Evolutionary conservation across 2,113 vertebrate species (phyloP).

Genomic region (Globicephala melas): DNA sequence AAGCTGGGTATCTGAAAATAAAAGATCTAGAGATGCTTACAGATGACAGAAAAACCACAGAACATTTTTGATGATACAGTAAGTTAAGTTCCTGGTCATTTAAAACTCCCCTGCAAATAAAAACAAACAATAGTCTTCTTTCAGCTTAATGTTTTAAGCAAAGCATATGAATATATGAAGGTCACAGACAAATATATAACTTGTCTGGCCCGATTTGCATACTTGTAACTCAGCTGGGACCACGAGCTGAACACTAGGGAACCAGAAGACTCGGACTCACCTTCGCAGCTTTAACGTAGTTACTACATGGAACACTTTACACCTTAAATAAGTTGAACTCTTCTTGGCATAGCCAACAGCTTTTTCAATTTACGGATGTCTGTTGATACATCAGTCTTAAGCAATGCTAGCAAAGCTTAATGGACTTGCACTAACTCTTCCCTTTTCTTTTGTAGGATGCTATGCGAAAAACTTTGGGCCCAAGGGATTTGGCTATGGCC

Average conservation of each 20-base stretch:
- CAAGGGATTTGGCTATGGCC: slow-evolving; percentile 89
- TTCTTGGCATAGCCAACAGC: not conserved
- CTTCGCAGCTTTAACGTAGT: not conserved
- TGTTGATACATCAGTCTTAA: not conserved
- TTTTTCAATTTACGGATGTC: not conserved
- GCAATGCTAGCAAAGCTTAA: not conserved
- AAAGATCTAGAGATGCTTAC: not conserved
- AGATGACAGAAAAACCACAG: not conserved
- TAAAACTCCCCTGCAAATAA: not conserved
- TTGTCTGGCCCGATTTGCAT: not conserved
- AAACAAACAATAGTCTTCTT: not conserved
- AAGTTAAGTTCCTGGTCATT: not conserved
- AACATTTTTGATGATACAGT: not conserved
- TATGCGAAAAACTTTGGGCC: slow-evolving; percentile 90
- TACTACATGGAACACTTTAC: not conserved
- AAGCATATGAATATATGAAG: not conserved
- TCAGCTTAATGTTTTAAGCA: not conserved
- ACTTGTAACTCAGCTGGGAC: not conserved
- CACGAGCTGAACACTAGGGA: not conserved
- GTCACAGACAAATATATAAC: not conserved
- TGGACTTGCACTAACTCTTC: not conserved
- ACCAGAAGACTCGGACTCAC: not conserved
- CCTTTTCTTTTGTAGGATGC: slow-evolving; percentile 80
- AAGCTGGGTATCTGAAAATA: not conserved
- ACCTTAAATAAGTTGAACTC: not conserved